Percentiles rank a stretch among this genome's conserved stretches.
Evolutionary conservation across 2,797 vertebrate species (phyloP).

Genomic region (Microtus obscurus): DNA sequence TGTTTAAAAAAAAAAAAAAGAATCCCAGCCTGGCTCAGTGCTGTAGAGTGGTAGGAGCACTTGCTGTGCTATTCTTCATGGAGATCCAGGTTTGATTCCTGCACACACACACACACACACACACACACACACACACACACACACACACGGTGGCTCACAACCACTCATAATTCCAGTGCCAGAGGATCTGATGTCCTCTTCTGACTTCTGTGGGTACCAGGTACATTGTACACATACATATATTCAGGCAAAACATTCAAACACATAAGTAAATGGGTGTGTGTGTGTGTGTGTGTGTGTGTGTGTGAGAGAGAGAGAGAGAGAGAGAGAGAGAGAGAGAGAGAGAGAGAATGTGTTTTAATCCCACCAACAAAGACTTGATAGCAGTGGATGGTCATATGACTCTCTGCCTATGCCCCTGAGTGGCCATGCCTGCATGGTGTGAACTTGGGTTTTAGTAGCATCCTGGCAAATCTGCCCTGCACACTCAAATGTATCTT

Average conservation of each 20-base stretch:
- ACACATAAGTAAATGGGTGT: neutral
- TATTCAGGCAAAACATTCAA: neutral
- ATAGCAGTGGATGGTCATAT: neutral
- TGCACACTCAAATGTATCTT: neutral
- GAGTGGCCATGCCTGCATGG: accelerated
- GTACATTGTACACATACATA: neutral
- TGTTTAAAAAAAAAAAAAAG: no score
- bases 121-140: no score
- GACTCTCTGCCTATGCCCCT: neutral
- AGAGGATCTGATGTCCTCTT: neutral
- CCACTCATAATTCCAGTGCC: neutral
- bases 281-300: no score
- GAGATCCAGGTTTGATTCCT: neutral
- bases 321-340: no score
- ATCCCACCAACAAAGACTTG: neutral
- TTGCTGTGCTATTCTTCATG: neutral
- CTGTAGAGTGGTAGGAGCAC: neutral
- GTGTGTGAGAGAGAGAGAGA: no score
- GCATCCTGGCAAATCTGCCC: neutral
- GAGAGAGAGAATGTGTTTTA: neutral
- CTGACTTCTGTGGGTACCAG: neutral
- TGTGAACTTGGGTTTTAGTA: neutral
- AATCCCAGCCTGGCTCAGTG: neutral
- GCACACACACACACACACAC: no score
- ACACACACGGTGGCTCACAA: neutral